These are phyloP conservation scores for Pycnomerus fuliginosus DNA, from an alignment of 2,888 invertebrate species.

Conservation along the genomic window DNA sequence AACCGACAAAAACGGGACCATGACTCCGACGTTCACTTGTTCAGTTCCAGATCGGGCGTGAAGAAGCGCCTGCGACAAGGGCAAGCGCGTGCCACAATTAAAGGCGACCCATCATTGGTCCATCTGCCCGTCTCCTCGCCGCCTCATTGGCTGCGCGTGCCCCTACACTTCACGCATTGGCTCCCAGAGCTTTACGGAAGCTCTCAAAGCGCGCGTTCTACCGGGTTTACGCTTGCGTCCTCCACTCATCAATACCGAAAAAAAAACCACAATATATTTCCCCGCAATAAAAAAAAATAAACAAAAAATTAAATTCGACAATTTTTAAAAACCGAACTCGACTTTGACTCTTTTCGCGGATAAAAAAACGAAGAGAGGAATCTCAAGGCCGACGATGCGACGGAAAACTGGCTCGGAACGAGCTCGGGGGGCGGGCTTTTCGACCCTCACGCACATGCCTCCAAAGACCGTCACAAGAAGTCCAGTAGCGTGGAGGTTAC, in stretches of 20 bases:
- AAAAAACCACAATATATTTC: no score
- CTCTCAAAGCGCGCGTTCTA: constrained; percentile 26
- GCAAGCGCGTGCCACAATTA: constrained; percentile 30
- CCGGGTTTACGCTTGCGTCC: no score
- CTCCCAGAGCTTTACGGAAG: constrained; percentile 32
- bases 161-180: constrained; percentile 36
- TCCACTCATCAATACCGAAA: no score
- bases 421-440: constrained; percentile 34
- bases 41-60: no score
- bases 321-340: no score
- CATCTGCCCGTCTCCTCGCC: constrained; percentile 32
- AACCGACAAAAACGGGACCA: no score
- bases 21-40: no score
- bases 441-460: constrained; percentile 38
- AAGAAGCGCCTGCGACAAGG: constrained; percentile 26
- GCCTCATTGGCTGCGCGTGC: constrained; percentile 47
- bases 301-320: no score
- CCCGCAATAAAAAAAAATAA: no score
- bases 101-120: constrained; percentile 39
- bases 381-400: no score
- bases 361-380: no score
- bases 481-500: constrained; percentile 34
- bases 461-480: constrained; percentile 29
- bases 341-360: no score
- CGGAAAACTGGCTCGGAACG: constrained; percentile 25